Evolutionary conservation across 2,888 invertebrate species (phyloP), one percentile per base, ranked within the genome.

Genomic region (Axea sp.): DNA sequence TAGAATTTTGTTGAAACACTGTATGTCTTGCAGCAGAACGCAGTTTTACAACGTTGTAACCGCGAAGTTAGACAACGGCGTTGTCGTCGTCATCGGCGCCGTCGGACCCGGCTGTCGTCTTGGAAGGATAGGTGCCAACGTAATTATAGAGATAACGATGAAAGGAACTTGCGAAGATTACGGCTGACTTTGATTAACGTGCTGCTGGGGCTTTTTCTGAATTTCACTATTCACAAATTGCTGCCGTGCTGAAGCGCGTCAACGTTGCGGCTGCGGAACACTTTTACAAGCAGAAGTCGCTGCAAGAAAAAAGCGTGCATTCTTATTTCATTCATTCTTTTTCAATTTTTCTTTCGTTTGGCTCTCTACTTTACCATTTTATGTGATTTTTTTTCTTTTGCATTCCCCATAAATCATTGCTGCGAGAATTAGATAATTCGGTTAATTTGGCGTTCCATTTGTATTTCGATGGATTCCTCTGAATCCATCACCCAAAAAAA

Each of bases 101-200:
- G 53, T 64, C 26, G 65, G 64, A 28, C 53, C 22, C 47, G 60
- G 31, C 60, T 41, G 60, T 68, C 68, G 47, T 72, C 60, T 65
- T 65, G 69, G 53, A 71, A 60, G 45, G 73, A 71, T 64, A 71
- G 76, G 64, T 75, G 73, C 64, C 64, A 67, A 68, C 62, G 62
- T 67, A 57, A 60, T 41, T 68, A 30, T 55, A 69, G 47, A 67
- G 76, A 76, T 73, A 73, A 74, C 71, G 76, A 64, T 68, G 71
- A 75, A 74, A 76, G 72, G 47, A 60, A 67, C 72, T 71, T 62
- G 69, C 39, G 53, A 74, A 65, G 69, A 72, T 72, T 72, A 65
- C 43, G 57, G 33, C 53, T 72, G 65, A 65, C 72, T 69, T 62
- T 69, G 69, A 69, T 69, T 62, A 71, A 62, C 62, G 62, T 22